phyloP scores from a whole-genome alignment of 2,113 vertebrate species.

The Rhinopithecus roxellana region DNA sequence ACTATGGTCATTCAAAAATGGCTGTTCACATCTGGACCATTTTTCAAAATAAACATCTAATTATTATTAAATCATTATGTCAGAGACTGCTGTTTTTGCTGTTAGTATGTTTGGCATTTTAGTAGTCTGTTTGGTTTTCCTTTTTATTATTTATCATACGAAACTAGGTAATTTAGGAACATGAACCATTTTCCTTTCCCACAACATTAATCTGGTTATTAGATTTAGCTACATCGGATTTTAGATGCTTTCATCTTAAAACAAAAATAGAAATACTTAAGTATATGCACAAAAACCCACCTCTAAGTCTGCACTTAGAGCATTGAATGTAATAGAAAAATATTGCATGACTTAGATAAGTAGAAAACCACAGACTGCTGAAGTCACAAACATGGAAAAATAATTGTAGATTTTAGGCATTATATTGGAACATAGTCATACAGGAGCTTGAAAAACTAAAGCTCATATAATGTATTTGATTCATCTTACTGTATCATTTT shows the following conservation, averaged over 20 bases:
- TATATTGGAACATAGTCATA: not conserved
- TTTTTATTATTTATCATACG: not conserved
- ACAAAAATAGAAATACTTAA: not conserved
- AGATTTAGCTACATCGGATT: conserved; percentile 40
- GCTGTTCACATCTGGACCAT: not conserved
- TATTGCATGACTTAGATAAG: not conserved
- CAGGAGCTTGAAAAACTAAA: not conserved
- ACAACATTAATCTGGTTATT: not conserved
- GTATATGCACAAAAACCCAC: not conserved
- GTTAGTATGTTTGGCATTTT: conserved; percentile 21
- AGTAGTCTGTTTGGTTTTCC: not conserved
- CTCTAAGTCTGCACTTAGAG: not conserved
- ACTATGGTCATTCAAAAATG: not conserved
- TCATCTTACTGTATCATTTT: not conserved
- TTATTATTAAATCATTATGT: conserved; percentile 28
- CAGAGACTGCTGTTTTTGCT: conserved; percentile 1
- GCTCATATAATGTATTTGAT: not conserved
- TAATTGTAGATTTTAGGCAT: not conserved
- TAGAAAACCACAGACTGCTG: not conserved
- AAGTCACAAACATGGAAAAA: conserved; percentile 39
- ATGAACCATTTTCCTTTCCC: conserved; percentile 4
- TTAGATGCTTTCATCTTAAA: conserved; percentile 51
- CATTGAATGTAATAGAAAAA: conserved; percentile 38
- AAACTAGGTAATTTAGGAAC: conserved; percentile 18
- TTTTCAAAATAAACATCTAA: not conserved